phyloP scores from a whole-genome alignment of 2,113 vertebrate genomes.

The Scopus umbretta region DNA sequence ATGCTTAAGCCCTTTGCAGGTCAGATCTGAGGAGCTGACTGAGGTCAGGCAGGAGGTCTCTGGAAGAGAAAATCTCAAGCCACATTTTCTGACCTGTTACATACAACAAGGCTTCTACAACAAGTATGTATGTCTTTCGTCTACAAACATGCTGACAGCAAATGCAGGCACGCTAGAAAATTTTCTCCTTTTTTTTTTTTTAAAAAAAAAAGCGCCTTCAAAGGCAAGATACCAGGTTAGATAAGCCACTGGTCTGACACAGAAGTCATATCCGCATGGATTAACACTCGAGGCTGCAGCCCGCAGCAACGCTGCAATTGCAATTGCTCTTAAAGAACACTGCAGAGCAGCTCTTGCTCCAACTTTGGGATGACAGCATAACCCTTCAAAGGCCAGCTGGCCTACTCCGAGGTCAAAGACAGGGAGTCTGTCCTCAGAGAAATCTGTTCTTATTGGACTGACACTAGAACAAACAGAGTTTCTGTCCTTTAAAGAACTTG shows the following conservation, averaged over 20 bases:
- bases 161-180: background rate
- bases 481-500: background rate
- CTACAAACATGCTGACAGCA: background rate
- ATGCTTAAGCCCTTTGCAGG: background rate
- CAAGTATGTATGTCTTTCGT: background rate
- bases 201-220: background rate
- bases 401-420: background rate
- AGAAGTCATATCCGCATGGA: background rate
- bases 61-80: background rate
- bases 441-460: background rate
- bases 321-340: background rate
- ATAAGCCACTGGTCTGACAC: background rate
- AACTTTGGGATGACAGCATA: background rate
- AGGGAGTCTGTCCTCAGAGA: background rate
- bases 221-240: background rate
- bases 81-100: background rate
- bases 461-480: background rate
- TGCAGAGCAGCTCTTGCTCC: background rate
- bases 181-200: too few relatives aligned
- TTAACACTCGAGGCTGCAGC: background rate
- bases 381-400: background rate
- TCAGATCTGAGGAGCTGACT: background rate
- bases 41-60: background rate
- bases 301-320: background rate
- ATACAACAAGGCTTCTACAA: background rate